Base-by-base conservation (phyloP, 2,797 vertebrate genomes). In the Arctocebus calabarensis region DNA sequence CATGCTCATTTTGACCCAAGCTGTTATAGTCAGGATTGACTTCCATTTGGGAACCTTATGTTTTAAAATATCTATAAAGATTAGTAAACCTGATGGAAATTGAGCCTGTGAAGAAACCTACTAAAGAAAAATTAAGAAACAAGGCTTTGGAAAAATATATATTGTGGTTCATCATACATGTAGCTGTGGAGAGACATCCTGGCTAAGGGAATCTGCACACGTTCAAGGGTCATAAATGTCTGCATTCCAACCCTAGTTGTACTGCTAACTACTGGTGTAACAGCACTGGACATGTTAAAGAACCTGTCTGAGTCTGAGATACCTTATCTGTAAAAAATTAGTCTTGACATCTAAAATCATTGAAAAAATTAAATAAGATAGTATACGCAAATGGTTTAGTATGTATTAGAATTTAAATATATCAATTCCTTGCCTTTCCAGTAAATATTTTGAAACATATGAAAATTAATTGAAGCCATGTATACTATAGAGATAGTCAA, bases 401-500 rank as follows among this genome's bases (percentile, higher is more conserved):
- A 32, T 52, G 7, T 43, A 40, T 6, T 16, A 74, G 37, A 45
- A 43, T 68, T 87, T 73, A 85, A 70, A 84, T 84, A 52, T 37
- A 43, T 81, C 75, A 52, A 78, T 70, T 73, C 23, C 52, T 92
- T 75, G 23, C 2, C 55, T 78, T 84, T 84, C 20, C 34, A 61
- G 12, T 23, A 68, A 84, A 62, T 89, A 91, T 90, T 96, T 84
- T 95, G 45, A 96, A 88, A 84, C 66, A 77, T 61, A 52, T 86
- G n/a, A 97, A 96, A 77, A 94, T 64, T 93, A 93, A 94, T 81
- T 68, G 2, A 94, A 84, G 10, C 62, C n/a, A 70, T n/a, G 16
- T 32, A 62, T 82, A 14, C 29, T 94, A 61, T 20, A 94, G 62
- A 95, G 91, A 87, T 64, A 94, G 2, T 57, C 43, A 82, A 20